Base-by-base conservation (phyloP, 2,113 vertebrate species). In the Phaetusa simplex region DNA sequence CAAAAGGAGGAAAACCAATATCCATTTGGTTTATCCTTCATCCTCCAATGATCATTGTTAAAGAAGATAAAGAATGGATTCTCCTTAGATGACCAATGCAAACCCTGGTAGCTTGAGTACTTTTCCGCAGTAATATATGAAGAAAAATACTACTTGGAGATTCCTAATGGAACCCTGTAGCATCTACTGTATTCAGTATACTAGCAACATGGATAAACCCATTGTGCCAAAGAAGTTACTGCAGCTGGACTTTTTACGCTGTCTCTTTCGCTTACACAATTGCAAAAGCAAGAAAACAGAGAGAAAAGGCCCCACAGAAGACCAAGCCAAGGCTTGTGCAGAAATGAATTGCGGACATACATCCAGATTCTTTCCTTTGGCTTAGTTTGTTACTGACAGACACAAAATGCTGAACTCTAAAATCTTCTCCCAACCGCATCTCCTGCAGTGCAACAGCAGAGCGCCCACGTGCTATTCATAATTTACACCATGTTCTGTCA, bases 401-500 rank as follows among this genome's bases (percentile, higher is more conserved):
- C 81, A 87, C 40, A 82, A 87, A 96, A 93, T 58, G 24, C 52
- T 94, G 93, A 93, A 80, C 58, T 85, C 81, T 36, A 4, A 56
- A 91, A 93, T 89, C 73, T 81, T 69, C 53, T 77, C 76, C 83
- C 50, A 82, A 77, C 73, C 1, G 0, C 59, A 61, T 67, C 81
- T 96, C 77, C 86, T 91, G 93, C 56, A 56, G 81, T 61, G 86
- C 73, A 94, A 61, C 50, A 73, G 86, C 70, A 64, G 50, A 93
- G 73, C 14, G 0, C 73, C 81, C 81, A 93, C 36, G 0, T 79
- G 49, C 58, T 94, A 87, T 94, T 95, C 93, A 95, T 91, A 84
- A 95, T 95, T 97, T 91, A 93, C 53, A 85, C 72, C 62, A 34
- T 82, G 62, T 93, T 91, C 84, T 94, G 53, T 82, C 86, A 50